phyloP scores from a whole-genome alignment of 64 coral and sea anemone species.

The Pocillopora verrucosa region DNA sequence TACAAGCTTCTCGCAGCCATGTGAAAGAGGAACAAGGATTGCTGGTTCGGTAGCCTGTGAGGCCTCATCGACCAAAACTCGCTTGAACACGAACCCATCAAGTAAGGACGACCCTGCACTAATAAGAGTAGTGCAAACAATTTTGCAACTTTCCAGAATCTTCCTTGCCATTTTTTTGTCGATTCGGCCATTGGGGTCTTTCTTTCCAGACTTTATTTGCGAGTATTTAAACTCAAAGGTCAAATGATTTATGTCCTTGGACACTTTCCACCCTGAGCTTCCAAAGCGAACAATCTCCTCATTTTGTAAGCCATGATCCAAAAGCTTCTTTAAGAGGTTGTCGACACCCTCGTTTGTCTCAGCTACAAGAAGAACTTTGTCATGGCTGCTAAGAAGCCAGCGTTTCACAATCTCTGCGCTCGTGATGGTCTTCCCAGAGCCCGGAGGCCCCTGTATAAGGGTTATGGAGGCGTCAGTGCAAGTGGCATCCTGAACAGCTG shows the following conservation, averaged over 20 bases:
- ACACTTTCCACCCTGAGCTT: constrained; percentile 70
- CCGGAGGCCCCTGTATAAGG: constrained; percentile 85
- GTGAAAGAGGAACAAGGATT: constrained; percentile 59
- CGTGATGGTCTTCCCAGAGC: constrained; percentile 81
- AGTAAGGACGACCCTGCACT: constrained; percentile 72
- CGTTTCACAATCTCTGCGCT: constrained; percentile 63
- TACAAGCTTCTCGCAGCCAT: constrained; percentile 55
- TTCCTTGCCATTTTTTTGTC: constrained; percentile 56
- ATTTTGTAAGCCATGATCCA: constrained; percentile 42
- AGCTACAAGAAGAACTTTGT: constrained; percentile 49
- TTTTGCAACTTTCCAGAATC: constrained; percentile 51
- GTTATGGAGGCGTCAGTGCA: constrained; percentile 24
- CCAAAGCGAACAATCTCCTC: constrained; percentile 63
- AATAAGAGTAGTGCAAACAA: constrained; percentile 77
- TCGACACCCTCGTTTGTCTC: constrained; percentile 93
- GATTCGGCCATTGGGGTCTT: constrained; percentile 12
- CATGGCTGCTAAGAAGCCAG: constrained; percentile 21
- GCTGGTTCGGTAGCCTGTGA: constrained; percentile 81
- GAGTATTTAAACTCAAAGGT: constrained; percentile 60
- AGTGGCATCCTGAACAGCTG: constrained; percentile 55
- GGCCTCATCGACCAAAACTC: constrained; percentile 80
- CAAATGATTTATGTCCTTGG: constrained; percentile 45
- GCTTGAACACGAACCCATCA: constrained; percentile 52
- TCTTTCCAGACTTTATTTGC: constrained; percentile 23
- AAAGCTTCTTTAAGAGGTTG: constrained; percentile 75